Evolutionary conservation across 2,797 vertebrate genomes (phyloP).

Genomic region (Molossus molossus): DNA sequence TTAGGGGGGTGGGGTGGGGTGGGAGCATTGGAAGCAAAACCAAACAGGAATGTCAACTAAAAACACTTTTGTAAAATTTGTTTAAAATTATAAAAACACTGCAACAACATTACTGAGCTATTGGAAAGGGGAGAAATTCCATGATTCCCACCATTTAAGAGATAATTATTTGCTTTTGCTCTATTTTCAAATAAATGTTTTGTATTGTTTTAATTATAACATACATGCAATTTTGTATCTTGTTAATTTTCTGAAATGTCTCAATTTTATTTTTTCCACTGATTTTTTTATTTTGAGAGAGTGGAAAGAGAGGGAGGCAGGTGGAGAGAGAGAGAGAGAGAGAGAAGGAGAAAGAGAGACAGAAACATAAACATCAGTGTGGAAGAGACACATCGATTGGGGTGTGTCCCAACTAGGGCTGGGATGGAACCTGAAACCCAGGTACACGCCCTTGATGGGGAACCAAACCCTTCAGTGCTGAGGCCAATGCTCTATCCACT

Average conservation of each 20-base stretch:
- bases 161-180: constrained; percentile 50
- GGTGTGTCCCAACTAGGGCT: no score
- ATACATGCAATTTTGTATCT: neutral
- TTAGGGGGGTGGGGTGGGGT: neutral
- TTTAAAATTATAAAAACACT: constrained; percentile 26
- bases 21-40: constrained; percentile 1
- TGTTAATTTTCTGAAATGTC: neutral
- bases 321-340: no score
- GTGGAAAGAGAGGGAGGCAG: no score
- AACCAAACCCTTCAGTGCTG: no score
- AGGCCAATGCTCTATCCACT: no score
- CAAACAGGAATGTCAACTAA: neutral
- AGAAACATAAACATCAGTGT: no score
- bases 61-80: constrained; percentile 41
- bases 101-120: neutral
- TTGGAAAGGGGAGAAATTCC: constrained; percentile 47
- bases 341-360: no score
- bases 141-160: neutral
- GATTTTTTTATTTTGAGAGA: no score
- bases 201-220: constrained; percentile 42
- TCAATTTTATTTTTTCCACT: no score
- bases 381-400: no score
- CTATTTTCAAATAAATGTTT: constrained; percentile 21
- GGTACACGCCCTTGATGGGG: no score
- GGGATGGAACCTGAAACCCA: no score